phyloP scores from a whole-genome alignment of 1,140 invertebrate genomes.

The Tetramorium alpestre region DNA sequence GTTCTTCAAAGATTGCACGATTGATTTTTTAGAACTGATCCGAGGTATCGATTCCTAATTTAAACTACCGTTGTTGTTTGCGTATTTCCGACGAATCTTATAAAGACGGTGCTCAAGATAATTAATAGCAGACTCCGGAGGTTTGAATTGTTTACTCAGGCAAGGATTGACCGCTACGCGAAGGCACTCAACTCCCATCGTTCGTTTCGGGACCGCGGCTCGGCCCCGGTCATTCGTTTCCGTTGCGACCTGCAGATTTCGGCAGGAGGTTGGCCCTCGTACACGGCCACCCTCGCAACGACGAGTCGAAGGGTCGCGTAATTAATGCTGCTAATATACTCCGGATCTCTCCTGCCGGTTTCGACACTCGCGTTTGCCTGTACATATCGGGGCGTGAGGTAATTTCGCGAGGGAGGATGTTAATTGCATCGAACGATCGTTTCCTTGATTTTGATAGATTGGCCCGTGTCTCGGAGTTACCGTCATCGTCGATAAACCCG shows the following conservation, averaged over 20 bases:
- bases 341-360: conserved; percentile 64
- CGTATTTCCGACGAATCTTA: background rate
- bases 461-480: conserved; percentile 22
- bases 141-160: conserved; percentile 71
- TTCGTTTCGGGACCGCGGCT: conserved; percentile 41
- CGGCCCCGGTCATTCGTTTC: conserved; percentile 58
- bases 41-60: background rate
- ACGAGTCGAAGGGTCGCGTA: conserved; percentile 69
- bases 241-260: conserved; percentile 62
- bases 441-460: conserved; percentile 72
- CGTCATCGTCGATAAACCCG: conserved; percentile 32
- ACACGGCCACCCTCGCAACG: conserved; percentile 33
- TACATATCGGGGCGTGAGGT: conserved; percentile 49
- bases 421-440: conserved; percentile 68
- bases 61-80: background rate
- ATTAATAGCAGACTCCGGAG: conserved; percentile 73
- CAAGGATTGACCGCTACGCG: conserved; percentile 73
- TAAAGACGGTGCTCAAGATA: conserved; percentile 60
- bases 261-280: conserved; percentile 43
- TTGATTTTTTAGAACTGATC: background rate
- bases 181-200: conserved; percentile 69
- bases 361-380: conserved; percentile 61
- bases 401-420: conserved; percentile 63
- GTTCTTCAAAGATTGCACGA: background rate
- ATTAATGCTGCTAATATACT: conserved; percentile 76